Evolutionary conservation across 2,797 vertebrate species (phyloP).

Genomic region (Heterohyrax brucei): DNA sequence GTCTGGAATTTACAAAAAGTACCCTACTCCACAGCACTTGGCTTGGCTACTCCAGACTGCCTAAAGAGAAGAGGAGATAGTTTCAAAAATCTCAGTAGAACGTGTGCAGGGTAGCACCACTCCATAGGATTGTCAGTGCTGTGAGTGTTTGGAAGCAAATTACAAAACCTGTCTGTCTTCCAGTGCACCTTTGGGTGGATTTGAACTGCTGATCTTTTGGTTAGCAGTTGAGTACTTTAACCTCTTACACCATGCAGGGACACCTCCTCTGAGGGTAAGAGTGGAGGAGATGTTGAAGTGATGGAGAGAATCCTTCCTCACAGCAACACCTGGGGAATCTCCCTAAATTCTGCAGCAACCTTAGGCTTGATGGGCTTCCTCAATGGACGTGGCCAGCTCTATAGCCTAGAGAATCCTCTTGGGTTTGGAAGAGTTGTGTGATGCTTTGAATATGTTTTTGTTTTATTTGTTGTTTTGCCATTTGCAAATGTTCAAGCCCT

Average conservation of each 20-base stretch:
- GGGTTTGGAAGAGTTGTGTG: neutral
- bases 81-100: conserved; percentile 52
- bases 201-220: neutral
- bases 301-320: neutral
- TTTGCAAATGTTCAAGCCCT: conserved; percentile 12
- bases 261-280: neutral
- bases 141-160: neutral
- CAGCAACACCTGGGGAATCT: neutral
- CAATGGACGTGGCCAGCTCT: neutral
- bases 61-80: conserved; percentile 32
- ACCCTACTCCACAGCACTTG: neutral
- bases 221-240: neutral
- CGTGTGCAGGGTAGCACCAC: neutral
- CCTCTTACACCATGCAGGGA: neutral
- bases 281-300: neutral
- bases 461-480: conserved; percentile 46
- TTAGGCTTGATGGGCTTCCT: neutral
- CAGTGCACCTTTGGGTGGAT: neutral
- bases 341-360: neutral
- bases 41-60: conserved; percentile 3
- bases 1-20: conserved; percentile 44
- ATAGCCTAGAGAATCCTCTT: neutral
- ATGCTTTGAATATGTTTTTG: neutral
- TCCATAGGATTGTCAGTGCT: neutral
- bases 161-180: neutral